Conservation (phyloP, 2,888 invertebrate genomes). For the Pogonocherus hispidulus region DNA sequence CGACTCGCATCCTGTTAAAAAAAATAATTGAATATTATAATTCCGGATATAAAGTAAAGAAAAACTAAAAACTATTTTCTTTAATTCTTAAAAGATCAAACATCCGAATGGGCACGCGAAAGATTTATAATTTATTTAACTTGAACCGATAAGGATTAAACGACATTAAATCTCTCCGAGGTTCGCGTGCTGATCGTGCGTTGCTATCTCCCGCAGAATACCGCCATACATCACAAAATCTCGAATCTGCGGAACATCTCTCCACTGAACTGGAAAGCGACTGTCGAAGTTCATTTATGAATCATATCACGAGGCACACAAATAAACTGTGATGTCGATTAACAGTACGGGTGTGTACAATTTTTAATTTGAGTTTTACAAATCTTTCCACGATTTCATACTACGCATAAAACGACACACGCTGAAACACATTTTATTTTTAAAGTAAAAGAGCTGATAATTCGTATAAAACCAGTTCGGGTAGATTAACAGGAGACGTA, state of each 20-base stretch:
- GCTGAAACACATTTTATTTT: too few relatives aligned
- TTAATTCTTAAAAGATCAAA: too few relatives aligned
- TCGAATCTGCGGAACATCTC: slow-evolving; percentile 3
- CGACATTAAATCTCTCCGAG: slow-evolving; percentile 3
- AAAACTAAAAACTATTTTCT: too few relatives aligned
- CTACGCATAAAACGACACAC: too few relatives aligned
- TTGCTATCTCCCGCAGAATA: slow-evolving; percentile 36
- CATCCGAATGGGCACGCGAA: not conserved
- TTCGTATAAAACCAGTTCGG: too few relatives aligned
- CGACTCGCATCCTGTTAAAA: too few relatives aligned
- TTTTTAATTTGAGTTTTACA: too few relatives aligned
- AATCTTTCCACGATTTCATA: too few relatives aligned
- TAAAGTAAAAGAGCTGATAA: too few relatives aligned
- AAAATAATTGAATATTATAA: too few relatives aligned
- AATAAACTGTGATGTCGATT: not conserved
- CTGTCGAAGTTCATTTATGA: not conserved
- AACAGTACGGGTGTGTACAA: not conserved
- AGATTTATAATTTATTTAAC: not conserved
- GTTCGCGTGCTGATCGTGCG: slow-evolving; percentile 33
- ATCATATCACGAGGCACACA: not conserved
- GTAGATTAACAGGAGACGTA: too few relatives aligned
- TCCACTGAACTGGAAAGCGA: slow-evolving; percentile 9
- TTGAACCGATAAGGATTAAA: not conserved
- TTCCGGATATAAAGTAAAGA: too few relatives aligned
- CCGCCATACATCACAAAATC: slow-evolving; percentile 37